phyloP scores from a whole-genome alignment of 2,797 vertebrate genomes.

The Chelidonichthys spinosus region DNA sequence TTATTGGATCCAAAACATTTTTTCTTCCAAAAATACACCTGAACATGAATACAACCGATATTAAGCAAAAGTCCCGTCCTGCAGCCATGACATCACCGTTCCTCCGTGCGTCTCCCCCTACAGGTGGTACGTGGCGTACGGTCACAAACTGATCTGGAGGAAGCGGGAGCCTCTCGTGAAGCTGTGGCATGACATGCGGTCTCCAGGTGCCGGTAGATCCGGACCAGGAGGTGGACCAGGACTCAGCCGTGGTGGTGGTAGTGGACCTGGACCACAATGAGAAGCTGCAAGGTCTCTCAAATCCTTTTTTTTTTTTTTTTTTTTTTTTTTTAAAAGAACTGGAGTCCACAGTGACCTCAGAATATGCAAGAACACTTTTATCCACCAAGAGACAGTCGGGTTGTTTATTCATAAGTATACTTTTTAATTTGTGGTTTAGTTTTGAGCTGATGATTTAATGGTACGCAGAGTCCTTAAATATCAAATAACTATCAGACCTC shows the following conservation, averaged over 20 bases:
- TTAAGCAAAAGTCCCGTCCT: background rate
- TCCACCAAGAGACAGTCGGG: background rate
- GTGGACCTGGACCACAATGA: constrained; percentile 52
- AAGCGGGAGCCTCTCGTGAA: constrained; percentile 92
- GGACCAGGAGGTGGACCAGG: constrained; percentile 54
- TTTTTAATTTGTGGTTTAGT: constrained; percentile 22
- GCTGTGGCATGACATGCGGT: constrained; percentile 91
- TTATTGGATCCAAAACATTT: too few species aligned
- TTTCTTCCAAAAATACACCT: too few species aligned
- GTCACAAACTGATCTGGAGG: constrained; percentile 92
- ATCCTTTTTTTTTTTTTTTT: too few species aligned
- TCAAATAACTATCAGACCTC: background rate
- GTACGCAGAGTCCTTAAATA: background rate
- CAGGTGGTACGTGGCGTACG: constrained; percentile 91
- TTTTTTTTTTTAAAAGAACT: background rate
- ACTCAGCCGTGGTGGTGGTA: background rate
- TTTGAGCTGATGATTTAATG: constrained; percentile 1
- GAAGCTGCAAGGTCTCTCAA: background rate
- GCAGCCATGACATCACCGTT: background rate
- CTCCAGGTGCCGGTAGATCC: constrained; percentile 71
- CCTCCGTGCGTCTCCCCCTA: background rate
- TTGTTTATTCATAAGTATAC: constrained; percentile 32
- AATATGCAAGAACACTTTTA: constrained; percentile 46
- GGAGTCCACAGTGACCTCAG: constrained; percentile 12
- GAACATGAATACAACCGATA: too few species aligned